Evolutionary conservation across 2,113 vertebrate species (phyloP).

Genomic region (Smithornis capensis): DNA sequence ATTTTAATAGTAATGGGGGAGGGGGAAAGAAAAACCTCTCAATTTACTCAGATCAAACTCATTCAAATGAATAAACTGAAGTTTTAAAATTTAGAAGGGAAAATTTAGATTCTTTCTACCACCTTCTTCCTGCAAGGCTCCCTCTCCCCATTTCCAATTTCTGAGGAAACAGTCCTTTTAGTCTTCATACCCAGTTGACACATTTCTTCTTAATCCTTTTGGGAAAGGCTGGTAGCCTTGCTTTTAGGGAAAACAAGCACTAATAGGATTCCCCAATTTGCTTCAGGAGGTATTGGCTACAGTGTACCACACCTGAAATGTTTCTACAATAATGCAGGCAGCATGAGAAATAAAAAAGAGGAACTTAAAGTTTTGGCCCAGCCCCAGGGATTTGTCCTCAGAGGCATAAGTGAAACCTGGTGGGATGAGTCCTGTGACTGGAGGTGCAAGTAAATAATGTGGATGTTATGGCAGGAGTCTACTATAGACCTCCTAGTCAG

Average conservation of each 20-base stretch:
- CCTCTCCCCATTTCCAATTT: not conserved
- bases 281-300: not conserved
- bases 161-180: not conserved
- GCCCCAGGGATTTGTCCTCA: not conserved
- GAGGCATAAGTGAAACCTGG: not conserved
- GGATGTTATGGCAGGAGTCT: not conserved
- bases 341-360: not conserved
- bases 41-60: not conserved
- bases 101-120: not conserved
- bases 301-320: not conserved
- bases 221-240: not conserved
- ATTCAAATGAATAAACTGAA: not conserved
- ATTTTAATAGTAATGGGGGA: not conserved
- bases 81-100: not conserved
- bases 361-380: not conserved
- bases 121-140: not conserved
- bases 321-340: not conserved
- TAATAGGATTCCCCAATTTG: not conserved
- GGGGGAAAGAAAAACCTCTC: not conserved
- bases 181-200: not conserved
- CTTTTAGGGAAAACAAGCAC: not conserved
- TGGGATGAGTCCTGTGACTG: not conserved
- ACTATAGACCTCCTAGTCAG: not conserved
- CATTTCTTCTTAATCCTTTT: not conserved
- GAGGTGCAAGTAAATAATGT: not conserved